Evolutionary conservation across 2,797 vertebrate genomes (phyloP), one percentile per base, ranked within the genome.

Genomic region (Pipistrellus pipistrellus): DNA sequence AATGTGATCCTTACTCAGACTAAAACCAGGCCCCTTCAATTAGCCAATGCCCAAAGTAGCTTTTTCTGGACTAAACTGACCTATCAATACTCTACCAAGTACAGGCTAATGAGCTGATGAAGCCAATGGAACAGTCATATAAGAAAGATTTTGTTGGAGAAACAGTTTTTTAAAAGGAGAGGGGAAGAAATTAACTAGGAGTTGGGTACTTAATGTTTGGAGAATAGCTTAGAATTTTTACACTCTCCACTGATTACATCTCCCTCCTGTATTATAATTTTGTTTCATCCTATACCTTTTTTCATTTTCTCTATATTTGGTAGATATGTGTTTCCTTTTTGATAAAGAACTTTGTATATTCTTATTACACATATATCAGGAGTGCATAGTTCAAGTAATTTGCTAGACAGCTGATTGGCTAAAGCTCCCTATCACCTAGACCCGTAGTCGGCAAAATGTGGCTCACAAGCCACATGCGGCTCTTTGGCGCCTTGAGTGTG

Each of bases 261-360:
- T 93, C 51, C 35, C 15, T 95, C 12, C n/a, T 64, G 2, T 68
- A 57, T 53, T 57, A 8, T 38, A 71, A 80, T 53, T 86, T 80
- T 93, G 44, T 53, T 20, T 71, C 76, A 81, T 46, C 25, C 53
- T 88, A 55, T 59, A 32, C 11, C 10, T 8, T 76, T 76, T 85
- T 78, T 55, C 18, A 48, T 75, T 92, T 91, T 75, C 82, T 66
- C 11, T 81, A 4, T 27, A 85, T 72, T 94, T 91, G 23, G 78
- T 90, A 88, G 11, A 23, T 53, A 4, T 20, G n/a, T n/a, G 0
- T 44, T 91, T 62, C 46, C 25, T 69, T 57, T 71, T 53, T 30
- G 12, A 66, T 55, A 51, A 88, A 82, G 8, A 81, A 20, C 4
- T 86, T 76, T 64, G 8, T 69, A 32, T 41, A 35, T 71, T 68